Base-by-base conservation (phyloP, 2,888 invertebrate species). In the Eurytoma californica region DNA sequence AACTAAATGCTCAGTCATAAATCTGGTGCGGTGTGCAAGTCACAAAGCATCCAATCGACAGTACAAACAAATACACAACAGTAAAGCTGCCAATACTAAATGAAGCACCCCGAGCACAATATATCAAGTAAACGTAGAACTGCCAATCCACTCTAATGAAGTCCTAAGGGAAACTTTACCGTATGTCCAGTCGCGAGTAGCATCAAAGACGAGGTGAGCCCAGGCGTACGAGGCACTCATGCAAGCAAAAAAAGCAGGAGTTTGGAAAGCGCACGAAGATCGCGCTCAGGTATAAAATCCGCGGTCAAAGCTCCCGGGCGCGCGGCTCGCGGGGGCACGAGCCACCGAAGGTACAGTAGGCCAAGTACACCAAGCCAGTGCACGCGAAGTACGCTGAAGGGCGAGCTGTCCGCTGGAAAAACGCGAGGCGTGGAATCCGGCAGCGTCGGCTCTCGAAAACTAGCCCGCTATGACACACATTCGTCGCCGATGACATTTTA, bases 401-500 rank as follows among this genome's bases (percentile, higher is more conserved):
- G 57, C 7, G 39, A 0, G 39, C 49, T 14, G 24, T 24, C 9
- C 5, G 39, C 1, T 39, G 55, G 39, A 58, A 18, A 70, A 14
- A 24, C 51, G 58, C 51, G 49, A 30, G 49, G 13, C 53, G 57
- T 68, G 67, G 72, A 72, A 78, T 72, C 72, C 77, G 55, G 72
- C 67, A 77, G 58, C 68, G 75, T 57, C 55, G 63, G 53, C 57
- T 60, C 68, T 67, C 47, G 66, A 78, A 77, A 75, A 79, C 72
- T 73, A 79, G 75, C 72, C 68, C 78, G 67, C 58, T 77, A 68
- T 87, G 89, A 89, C 89, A 89, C 84, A 89, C 87, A 89, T 89
- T 87, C 87, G 83, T 83, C 82, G 85, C 84, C 83, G 86, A 87
- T 88, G 89, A 88, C 86, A 89, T 87, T 90, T 88, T 90, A 89